Conservation (phyloP, 1,140 invertebrate species). For the Tetraneura akinire region DNA sequence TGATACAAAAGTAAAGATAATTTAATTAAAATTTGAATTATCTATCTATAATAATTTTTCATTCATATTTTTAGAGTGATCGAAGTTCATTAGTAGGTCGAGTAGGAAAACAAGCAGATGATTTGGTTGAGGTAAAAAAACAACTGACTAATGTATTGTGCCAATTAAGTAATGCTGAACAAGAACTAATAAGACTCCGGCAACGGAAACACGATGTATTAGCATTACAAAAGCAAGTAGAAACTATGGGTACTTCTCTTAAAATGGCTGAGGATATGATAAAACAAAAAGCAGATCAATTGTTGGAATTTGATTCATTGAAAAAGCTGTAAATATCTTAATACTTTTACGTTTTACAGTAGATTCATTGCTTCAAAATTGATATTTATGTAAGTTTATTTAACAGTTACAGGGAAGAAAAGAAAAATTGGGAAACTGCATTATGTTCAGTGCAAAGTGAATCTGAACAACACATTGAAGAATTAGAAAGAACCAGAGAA, state of each 20-base stretch:
- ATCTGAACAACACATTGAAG: slow-evolving; percentile 21
- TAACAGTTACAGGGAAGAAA: slow-evolving; percentile 60
- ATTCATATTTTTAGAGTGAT: slow-evolving; percentile 39
- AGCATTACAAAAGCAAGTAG: slow-evolving; percentile 67
- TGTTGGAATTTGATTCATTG: slow-evolving; percentile 67
- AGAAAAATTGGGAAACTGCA: slow-evolving; percentile 66
- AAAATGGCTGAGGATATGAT: slow-evolving; percentile 74
- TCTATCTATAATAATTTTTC: neutral
- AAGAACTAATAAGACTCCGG: slow-evolving; percentile 70
- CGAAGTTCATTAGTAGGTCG: slow-evolving; percentile 50
- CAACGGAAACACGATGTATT: slow-evolving; percentile 68
- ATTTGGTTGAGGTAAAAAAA: slow-evolving; percentile 69
- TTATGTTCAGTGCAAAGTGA: slow-evolving; percentile 22
- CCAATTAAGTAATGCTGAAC: slow-evolving; percentile 63
- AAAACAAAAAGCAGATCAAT: slow-evolving; percentile 68
- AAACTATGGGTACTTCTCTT: slow-evolving; percentile 57
- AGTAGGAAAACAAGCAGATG: slow-evolving; percentile 64
- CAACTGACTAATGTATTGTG: slow-evolving; percentile 60
- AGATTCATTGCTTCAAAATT: slow-evolving; percentile 5
- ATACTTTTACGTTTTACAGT: neutral
- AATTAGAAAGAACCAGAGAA: slow-evolving; percentile 58
- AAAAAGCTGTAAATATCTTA: slow-evolving; percentile 59
- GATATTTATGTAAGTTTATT: neutral
- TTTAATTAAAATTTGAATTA: neutral
- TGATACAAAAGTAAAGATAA: slow-evolving; percentile 39